phyloP scores from a whole-genome alignment of 2,888 invertebrate genomes.

The Lobophora halterata region DNA sequence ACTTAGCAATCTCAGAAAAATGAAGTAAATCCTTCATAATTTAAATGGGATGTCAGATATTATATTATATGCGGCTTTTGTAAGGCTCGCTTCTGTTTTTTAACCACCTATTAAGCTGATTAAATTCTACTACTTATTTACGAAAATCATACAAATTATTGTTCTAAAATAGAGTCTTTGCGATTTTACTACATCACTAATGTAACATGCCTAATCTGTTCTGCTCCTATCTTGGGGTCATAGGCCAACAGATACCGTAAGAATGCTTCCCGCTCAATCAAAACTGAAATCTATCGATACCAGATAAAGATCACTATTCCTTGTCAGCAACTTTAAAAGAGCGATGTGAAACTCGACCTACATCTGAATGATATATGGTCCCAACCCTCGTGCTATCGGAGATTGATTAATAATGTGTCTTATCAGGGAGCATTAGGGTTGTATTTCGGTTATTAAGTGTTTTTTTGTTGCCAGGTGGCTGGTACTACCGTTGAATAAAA shows the following conservation, averaged over 20 bases:
- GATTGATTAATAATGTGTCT: constrained; percentile 36
- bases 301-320: constrained; percentile 45
- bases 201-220: constrained; percentile 58
- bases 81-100: no score
- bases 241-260: constrained; percentile 70
- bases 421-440: constrained; percentile 24
- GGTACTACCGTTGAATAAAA: constrained; percentile 9
- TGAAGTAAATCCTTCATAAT: no score
- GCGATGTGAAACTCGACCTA: constrained; percentile 55
- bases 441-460: constrained; percentile 10
- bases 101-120: no score
- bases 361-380: constrained; percentile 59
- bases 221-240: constrained; percentile 60
- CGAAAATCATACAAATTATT: constrained; percentile 1
- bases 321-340: constrained; percentile 40
- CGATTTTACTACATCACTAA: constrained; percentile 30
- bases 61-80: no score
- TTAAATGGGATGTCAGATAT: no score
- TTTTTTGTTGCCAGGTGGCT: constrained; percentile 18
- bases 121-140: no score
- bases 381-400: constrained; percentile 44
- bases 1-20: no score
- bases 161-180: constrained; percentile 1
- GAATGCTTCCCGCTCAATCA: constrained; percentile 31
- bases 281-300: constrained; percentile 39